Percentiles rank a stretch among this genome's conserved stretches.
These are phyloP conservation scores for Xanthorhoe designata DNA, from an alignment of 2,888 invertebrate species.

Conservation along the genomic window DNA sequence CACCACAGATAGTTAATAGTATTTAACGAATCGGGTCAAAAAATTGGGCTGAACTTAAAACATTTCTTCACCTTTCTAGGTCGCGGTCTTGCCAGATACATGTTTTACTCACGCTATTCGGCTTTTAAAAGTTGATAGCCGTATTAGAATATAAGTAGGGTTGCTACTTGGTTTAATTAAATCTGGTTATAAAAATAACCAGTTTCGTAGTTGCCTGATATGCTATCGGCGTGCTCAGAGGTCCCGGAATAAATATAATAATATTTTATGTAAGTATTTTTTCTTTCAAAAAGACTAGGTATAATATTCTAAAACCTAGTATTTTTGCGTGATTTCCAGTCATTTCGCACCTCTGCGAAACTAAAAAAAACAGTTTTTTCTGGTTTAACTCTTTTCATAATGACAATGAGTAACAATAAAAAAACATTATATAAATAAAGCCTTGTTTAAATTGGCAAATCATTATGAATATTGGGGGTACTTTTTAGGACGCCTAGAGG, in stretches of 20 bases:
- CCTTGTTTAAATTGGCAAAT: too few relatives aligned
- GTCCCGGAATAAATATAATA: neutral
- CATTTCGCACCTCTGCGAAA: too few relatives aligned
- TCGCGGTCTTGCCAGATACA: slow-evolving; percentile 52
- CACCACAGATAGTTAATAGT: slow-evolving; percentile 50
- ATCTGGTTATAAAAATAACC: neutral
- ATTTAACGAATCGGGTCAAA: slow-evolving; percentile 78
- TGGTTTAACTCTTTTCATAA: too few relatives aligned
- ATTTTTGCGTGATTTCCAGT: too few relatives aligned
- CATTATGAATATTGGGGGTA: too few relatives aligned
- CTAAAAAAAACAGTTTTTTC: too few relatives aligned
- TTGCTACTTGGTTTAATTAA: neutral
- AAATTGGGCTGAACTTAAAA: slow-evolving; percentile 77
- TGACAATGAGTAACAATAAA: too few relatives aligned
- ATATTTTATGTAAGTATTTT: neutral
- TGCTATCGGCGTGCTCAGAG: neutral
- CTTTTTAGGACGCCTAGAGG: too few relatives aligned
- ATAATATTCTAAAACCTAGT: too few relatives aligned
- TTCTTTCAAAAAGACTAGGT: neutral
- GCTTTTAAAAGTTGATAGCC: slow-evolving; percentile 19
- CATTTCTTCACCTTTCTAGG: slow-evolving; percentile 82
- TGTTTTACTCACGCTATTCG: slow-evolving; percentile 24
- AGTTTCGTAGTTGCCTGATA: neutral
- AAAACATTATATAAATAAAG: too few relatives aligned
- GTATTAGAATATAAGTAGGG: slow-evolving; percentile 18